phyloP scores from a whole-genome alignment of 2,113 vertebrate genomes.

The Etia nguti region DNA sequence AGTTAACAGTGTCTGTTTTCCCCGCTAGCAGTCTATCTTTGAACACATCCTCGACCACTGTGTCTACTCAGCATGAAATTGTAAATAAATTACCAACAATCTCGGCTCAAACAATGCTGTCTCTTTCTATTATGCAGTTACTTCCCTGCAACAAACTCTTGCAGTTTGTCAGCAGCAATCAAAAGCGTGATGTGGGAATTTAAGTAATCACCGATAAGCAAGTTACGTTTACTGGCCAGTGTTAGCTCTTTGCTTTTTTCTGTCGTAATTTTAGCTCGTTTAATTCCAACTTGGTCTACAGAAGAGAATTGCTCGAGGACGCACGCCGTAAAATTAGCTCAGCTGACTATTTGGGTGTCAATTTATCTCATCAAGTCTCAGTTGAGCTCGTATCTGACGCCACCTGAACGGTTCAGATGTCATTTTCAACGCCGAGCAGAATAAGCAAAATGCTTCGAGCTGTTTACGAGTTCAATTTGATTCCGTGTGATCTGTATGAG shows the following conservation, averaged over 20 bases:
- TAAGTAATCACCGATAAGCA: not conserved
- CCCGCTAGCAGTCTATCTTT: not conserved
- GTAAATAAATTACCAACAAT: not conserved
- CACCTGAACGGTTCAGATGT: not conserved
- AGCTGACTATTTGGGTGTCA: not conserved
- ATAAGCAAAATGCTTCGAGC: not conserved
- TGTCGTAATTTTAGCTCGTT: not conserved
- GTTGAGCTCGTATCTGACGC: not conserved
- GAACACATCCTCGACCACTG: not conserved
- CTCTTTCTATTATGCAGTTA: not conserved
- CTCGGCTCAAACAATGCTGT: not conserved
- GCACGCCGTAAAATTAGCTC: not conserved
- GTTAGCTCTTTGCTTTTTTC: not conserved
- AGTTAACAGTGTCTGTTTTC: not conserved
- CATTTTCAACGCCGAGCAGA: not conserved
- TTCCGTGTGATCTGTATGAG: not conserved
- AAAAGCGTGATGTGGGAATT: not conserved
- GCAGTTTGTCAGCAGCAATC: not conserved
- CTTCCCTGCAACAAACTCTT: not conserved
- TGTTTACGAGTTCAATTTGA: not conserved
- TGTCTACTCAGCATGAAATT: not conserved
- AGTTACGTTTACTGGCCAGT: not conserved
- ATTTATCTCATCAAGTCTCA: not conserved
- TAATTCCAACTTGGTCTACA: rapidly evolving
- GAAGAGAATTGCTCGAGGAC: not conserved